Percentiles rank a stretch among this genome's conserved stretches.
These are phyloP conservation scores for Sorex maritimensis DNA, from an alignment of 2,797 vertebrate genomes.

Conservation along the genomic window DNA sequence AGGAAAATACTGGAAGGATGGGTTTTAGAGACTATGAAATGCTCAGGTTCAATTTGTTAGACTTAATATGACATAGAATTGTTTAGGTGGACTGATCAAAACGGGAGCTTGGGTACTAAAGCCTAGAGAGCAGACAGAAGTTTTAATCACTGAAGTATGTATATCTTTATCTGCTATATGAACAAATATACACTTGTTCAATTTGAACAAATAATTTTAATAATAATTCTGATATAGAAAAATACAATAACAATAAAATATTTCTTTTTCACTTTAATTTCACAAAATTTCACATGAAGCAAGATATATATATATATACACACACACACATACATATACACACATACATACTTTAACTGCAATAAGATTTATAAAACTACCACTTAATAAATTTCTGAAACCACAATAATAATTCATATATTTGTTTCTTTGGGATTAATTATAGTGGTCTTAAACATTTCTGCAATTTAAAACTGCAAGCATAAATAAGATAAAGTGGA, in stretches of 20 bases:
- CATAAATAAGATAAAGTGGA: slow-evolving; percentile 7
- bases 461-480: slow-evolving; percentile 7
- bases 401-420: slow-evolving; percentile 22
- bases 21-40: slow-evolving; percentile 1
- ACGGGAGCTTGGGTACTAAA: neutral
- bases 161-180: too few species aligned
- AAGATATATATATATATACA: neutral
- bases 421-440: slow-evolving; percentile 16
- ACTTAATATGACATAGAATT: neutral
- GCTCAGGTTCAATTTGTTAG: neutral
- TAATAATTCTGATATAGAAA: neutral
- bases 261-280: slow-evolving; percentile 3
- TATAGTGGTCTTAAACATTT: slow-evolving; percentile 27
- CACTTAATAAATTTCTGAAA: neutral
- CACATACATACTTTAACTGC: neutral
- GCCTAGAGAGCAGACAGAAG: neutral
- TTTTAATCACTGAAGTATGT: neutral
- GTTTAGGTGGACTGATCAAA: slow-evolving; percentile 18
- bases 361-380: too few species aligned
- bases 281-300: neutral
- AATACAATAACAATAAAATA: neutral
- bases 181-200: too few species aligned
- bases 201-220: slow-evolving; percentile 19
- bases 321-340: neutral
- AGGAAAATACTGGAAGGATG: neutral